Base-by-base conservation (phyloP, 2,797 vertebrate genomes). In the Knipowitschia caucasica region DNA sequence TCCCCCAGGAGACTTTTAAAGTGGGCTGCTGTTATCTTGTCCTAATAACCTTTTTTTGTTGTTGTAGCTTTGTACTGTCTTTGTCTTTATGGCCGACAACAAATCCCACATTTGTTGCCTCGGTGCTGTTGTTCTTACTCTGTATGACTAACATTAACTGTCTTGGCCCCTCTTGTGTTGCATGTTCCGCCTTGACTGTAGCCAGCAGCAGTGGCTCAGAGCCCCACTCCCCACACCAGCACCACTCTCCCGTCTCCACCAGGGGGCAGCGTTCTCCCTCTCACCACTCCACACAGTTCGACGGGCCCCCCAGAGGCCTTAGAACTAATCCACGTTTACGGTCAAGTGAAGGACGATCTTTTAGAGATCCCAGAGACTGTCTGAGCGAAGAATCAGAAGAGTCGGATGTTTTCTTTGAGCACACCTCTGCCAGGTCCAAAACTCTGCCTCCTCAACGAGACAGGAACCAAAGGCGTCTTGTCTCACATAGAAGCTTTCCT, bases 101-200 rank as follows among this genome's bases (percentile, higher is more conserved):
- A 50, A 24, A 57, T 56, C 42, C 49, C 58, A 21, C 34, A 4
- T 56, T 1, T 70, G 50, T 74, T 60, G 21, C 4, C 30, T 55
- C 46, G 30, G 49, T n/a, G 43, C 61, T 66, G n/a, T 67, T 6
- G 7, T 17, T 4, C 42, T 46, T 6, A 65, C 36, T 67, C 49
- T 62, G 46, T 39, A 58, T 8, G 21, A 67, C 35, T 59, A 20
- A 24, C 17, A 55, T 27, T 50, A 78, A 80, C 76, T 60, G 52
- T 69, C 66, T 77, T 62, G 47, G 53, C 61, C 80, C 65, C 88
- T 88, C 73, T 87, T 92, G 62, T 89, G 80, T 91, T 91, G 85
- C 88, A 91, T 92, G 89, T 87, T 80, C n/a, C 89, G 77, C 50
- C 81, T 69, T 73, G 50, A 73, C 68, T 80, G 77, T 91, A 93